A percentile compares a stretch with the other conserved stretches of the same genome.
Conservation (phyloP, 2,113 vertebrate genomes). For the Craseonycteris thonglongyai region DNA sequence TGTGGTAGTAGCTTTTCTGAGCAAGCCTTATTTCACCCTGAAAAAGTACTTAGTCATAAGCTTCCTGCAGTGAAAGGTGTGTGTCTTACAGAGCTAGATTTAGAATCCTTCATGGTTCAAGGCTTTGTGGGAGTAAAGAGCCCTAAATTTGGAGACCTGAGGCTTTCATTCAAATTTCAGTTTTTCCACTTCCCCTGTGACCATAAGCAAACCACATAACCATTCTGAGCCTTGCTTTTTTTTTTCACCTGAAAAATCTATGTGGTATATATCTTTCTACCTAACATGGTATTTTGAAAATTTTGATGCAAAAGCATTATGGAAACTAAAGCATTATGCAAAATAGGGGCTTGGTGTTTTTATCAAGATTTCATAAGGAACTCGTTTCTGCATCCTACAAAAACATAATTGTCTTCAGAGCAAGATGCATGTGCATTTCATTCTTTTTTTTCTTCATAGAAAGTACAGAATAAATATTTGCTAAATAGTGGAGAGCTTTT, state of each 20-base stretch:
- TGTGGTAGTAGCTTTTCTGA: slow-evolving; percentile 15
- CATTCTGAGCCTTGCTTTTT: slow-evolving; percentile 8
- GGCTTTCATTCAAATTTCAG: slow-evolving; percentile 26
- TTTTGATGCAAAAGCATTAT: background rate
- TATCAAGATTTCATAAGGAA: slow-evolving; percentile 42
- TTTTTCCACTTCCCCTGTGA: slow-evolving; percentile 62
- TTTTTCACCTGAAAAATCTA: background rate
- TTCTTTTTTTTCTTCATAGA: background rate
- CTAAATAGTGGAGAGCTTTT: slow-evolving; percentile 25
- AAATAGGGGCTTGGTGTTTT: slow-evolving; percentile 5
- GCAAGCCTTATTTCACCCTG: background rate
- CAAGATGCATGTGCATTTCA: background rate
- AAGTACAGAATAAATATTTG: slow-evolving; percentile 32
- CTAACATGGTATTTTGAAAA: background rate
- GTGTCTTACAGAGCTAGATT: slow-evolving; percentile 36
- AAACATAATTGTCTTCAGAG: slow-evolving; percentile 21
- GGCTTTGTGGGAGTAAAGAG: slow-evolving; percentile 27
- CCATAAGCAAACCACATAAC: slow-evolving; percentile 37
- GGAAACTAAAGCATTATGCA: slow-evolving; percentile 21
- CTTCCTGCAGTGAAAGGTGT: background rate
- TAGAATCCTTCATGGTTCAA: slow-evolving; percentile 35
- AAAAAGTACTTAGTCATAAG: background rate
- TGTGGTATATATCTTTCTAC: slow-evolving; percentile 8
- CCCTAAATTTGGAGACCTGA: slow-evolving; percentile 55
- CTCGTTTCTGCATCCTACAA: slow-evolving; percentile 11